Evolutionary conservation across 1,140 invertebrate genomes (phyloP).

Genomic region (Planococcus citri): DNA sequence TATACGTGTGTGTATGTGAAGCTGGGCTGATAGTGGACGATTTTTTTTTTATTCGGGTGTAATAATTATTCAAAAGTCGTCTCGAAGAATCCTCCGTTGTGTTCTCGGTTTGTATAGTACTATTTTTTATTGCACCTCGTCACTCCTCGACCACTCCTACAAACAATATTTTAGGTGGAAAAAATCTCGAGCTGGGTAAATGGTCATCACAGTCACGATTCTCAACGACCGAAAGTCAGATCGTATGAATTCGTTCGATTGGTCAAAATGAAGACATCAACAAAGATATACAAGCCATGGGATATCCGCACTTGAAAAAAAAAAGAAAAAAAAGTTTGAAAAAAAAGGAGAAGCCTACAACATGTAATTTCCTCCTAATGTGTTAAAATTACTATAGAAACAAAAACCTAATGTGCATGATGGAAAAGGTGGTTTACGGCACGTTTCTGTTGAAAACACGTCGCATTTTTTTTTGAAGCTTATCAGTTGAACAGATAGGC

Average conservation of each 20-base stretch:
- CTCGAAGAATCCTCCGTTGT: too few species aligned
- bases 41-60: too few species aligned
- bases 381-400: slow-evolving; percentile 4
- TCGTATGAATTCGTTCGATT: neutral
- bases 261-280: neutral
- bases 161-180: too few species aligned
- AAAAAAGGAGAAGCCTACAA: neutral
- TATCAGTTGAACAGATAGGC: neutral
- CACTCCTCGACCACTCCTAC: too few species aligned
- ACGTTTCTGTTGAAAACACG: neutral
- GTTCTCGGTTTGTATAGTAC: too few species aligned
- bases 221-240: neutral
- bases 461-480: neutral
- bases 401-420: neutral
- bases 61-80: too few species aligned
- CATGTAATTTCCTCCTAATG: neutral
- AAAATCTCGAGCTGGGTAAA: too few species aligned
- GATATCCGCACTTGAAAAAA: neutral
- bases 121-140: too few species aligned
- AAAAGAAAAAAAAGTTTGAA: neutral
- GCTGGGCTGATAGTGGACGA: too few species aligned
- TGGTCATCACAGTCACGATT: too few species aligned
- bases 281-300: neutral
- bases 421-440: neutral
- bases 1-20: too few species aligned